Evolutionary conservation across 2,888 invertebrate species (phyloP), one percentile per base, ranked within the genome.

Genomic region (Ichneumoninae sp.): DNA sequence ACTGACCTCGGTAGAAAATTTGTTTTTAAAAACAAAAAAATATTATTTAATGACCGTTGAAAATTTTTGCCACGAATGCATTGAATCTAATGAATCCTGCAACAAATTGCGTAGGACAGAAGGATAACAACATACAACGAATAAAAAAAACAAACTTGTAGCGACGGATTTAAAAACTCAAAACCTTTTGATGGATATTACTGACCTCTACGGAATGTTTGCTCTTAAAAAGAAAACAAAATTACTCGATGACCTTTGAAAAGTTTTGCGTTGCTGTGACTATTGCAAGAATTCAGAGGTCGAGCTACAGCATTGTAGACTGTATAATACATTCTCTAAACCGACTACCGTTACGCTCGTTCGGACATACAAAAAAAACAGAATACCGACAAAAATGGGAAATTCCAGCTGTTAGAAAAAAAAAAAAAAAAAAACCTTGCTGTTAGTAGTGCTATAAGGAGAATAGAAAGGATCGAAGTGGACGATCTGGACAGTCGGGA

Each of bases 1-100:
- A 33, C 36, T n/a, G 30, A 22, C 4, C 19, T 6, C 1, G n/a
- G 44, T n/a, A 30, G 33, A 57, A 80, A 71, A 80, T 86, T 88
- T 89, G 88, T 83, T 82, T 82, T 60, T 16, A 66, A 54, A 50
- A 82, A 68, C 26, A 16, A 80, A 86, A 87, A 83, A 60, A 60
- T 22, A 82, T 86, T 80, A 79, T 0, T n/a, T 7, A 6, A 30
- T 82, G 68, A 79, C 44, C 82, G 65, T 75, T 69, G 8, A 76
- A 52, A 70, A 44, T 1, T 60, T 36, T 44, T 60, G 16, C 19
- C 16, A 10, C 30, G 6, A 36, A 40, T 16, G 4, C 36, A 54
- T 4, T 40, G 13, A 70, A 68, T 75, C 30, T 4, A 8, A 62
- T 10, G 5, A 50, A 65, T 50, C 7, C 19, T 19, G 10, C 2